A percentile compares a stretch with the other conserved stretches of the same genome.
These are phyloP conservation scores for Colistium nudipinnis DNA, from an alignment of 2,113 vertebrate species.

Conservation along the genomic window DNA sequence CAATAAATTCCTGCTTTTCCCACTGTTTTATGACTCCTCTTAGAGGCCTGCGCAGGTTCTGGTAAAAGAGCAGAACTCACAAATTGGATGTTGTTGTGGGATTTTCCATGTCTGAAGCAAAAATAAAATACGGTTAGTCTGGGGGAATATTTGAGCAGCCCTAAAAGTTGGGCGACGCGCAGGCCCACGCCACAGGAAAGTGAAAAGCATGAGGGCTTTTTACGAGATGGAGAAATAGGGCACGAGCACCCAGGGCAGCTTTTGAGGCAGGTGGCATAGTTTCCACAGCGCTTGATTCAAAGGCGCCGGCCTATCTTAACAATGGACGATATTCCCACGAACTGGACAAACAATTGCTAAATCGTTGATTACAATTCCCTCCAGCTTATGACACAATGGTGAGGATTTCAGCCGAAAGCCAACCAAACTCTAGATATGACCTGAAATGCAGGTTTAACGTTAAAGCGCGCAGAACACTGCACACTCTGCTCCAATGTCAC, in stretches of 20 bases:
- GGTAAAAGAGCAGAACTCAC: background rate
- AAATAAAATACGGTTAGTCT: background rate
- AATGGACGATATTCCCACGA: constrained; percentile 61
- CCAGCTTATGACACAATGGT: constrained; percentile 21
- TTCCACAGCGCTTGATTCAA: constrained; percentile 43
- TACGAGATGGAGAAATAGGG: constrained; percentile 35
- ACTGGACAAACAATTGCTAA: constrained; percentile 44
- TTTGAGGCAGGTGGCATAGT: constrained; percentile 44
- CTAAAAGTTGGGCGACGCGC: background rate
- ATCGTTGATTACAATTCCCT: constrained; percentile 42
- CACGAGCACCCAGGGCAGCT: constrained; percentile 6
- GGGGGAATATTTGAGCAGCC: background rate
- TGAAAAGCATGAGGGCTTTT: constrained; percentile 9
- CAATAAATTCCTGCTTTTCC: constrained; percentile 39
- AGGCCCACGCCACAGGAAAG: constrained; percentile 7
- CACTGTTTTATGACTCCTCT: constrained; percentile 3
- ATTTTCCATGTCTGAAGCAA: too few relatives aligned
- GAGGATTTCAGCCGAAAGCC: constrained; percentile 27
- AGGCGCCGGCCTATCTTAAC: constrained; percentile 51
- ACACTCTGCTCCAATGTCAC: constrained; percentile 14
- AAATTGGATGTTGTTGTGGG: background rate
- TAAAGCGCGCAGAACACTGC: background rate
- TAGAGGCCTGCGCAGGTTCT: background rate
- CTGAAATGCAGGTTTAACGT: background rate
- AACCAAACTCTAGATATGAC: constrained; percentile 25